phyloP scores from a whole-genome alignment of 2,113 vertebrate species.

The Ciconia maguari region DNA sequence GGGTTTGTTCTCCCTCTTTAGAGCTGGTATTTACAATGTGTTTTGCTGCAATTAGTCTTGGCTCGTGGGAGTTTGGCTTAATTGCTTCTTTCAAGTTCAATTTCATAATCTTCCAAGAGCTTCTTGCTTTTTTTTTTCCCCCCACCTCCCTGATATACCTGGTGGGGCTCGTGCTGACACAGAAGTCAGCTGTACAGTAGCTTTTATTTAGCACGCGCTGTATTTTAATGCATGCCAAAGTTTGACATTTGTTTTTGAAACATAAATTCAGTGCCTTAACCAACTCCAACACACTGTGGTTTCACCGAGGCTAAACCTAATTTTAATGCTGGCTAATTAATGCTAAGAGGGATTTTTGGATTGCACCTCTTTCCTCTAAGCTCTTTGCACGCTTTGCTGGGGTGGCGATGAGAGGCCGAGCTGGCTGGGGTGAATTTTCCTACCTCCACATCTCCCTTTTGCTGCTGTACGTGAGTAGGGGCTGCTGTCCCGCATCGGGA shows the following conservation, averaged over 20 bases:
- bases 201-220: not conserved
- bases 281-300: not conserved
- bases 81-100: not conserved
- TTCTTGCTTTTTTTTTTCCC: not conserved
- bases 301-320: not conserved
- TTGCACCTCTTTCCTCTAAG: not conserved
- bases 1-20: not conserved
- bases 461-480: not conserved
- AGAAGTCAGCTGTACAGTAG: not conserved
- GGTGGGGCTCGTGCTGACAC: not conserved
- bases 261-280: not conserved
- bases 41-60: not conserved
- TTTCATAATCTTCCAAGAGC: not conserved
- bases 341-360: not conserved
- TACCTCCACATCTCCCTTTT: fast-evolving
- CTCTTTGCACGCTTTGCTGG: not conserved
- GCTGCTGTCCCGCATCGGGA: not conserved
- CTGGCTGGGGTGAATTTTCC: not conserved
- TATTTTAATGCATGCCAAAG: not conserved
- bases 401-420: not conserved
- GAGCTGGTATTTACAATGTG: not conserved
- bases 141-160: not conserved
- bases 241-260: not conserved
- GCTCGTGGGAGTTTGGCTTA: not conserved
- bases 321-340: not conserved